Evolutionary conservation across 2,797 vertebrate genomes (phyloP), one percentile per base, ranked within the genome.

Genomic region (Falco naumanni): DNA sequence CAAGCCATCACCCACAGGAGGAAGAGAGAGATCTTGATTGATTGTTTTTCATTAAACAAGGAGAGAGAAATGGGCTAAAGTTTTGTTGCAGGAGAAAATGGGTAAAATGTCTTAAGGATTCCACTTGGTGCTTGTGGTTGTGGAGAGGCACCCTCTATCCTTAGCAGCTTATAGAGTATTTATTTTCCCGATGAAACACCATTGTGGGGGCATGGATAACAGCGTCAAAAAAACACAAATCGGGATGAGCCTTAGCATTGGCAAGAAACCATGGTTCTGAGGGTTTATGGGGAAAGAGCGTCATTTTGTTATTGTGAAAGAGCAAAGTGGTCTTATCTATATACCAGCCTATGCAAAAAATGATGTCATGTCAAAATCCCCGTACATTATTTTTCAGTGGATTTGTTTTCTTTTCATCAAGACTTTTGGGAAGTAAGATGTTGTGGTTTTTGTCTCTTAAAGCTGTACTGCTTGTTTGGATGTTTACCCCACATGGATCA

Each of bases 371-470:
- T 54, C 43, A 89, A 89, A 95, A 93, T 85, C 34, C 86, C 70
- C 84, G 47, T 2, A 1, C 33, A n/a, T 71, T 91, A 77, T 80
- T 80, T 85, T 86, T 66, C 39, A 54, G 28, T 74, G 34, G 1
- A 2, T 81, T 83, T 93, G 43, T 87, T 93, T 94, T 79, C 45
- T 85, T 93, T 89, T 50, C 15, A 41, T 59, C 48, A 64, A 47
- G 81, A 60, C 51, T 89, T 92, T 90, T 65, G 75, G 81, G 84
- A 95, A 89, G 66, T 43, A 70, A 89, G 68, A 64, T 39, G n/a
- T 10, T 88, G 84, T 51, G 54, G 51, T 26, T 92, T 93, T 92
- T 5, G 5, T 39, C 56, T 87, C 82, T 87, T 89, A 60, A 94
- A 91, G 75, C 60, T 93, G 61, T 80, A 64, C 37, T 89, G 56